Evolutionary conservation across 2,797 vertebrate species (phyloP).

Genomic region (Rhodeus uyekii): DNA sequence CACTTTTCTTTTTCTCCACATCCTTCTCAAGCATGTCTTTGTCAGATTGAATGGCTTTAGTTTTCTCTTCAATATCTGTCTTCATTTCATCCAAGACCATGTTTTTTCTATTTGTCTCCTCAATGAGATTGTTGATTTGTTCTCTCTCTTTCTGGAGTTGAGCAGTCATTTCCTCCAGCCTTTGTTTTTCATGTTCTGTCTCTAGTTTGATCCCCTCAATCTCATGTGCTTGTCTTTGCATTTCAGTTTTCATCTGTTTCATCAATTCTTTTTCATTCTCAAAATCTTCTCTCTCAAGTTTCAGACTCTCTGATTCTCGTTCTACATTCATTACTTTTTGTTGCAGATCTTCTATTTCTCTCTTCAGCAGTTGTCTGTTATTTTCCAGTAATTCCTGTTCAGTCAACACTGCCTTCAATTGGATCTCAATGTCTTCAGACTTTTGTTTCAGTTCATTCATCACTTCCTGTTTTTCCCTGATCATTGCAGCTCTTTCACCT

Average conservation of each 20-base stretch:
- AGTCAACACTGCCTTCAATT: too few relatives aligned
- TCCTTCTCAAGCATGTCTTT: too few relatives aligned
- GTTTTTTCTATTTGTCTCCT: neutral
- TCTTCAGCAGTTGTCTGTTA: too few relatives aligned
- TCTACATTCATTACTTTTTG: neutral
- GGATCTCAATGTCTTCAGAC: too few relatives aligned
- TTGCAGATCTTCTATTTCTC: neutral
- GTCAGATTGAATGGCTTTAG: too few relatives aligned
- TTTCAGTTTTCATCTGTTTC: constrained; percentile 4
- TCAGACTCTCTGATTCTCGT: neutral
- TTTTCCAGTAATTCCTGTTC: too few relatives aligned
- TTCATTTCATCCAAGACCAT: neutral
- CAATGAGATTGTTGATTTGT: neutral
- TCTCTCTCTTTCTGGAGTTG: constrained; percentile 17
- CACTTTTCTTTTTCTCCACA: too few relatives aligned
- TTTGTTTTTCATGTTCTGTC: neutral
- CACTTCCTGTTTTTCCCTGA: neutral
- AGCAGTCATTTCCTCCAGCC: neutral
- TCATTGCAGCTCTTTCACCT: neutral
- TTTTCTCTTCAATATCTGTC: too few relatives aligned
- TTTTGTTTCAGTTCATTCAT: too few relatives aligned
- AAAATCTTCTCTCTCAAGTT: neutral
- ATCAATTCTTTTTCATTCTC: neutral
- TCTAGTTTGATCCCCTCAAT: constrained; percentile 11
- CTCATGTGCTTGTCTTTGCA: neutral